phyloP scores from a whole-genome alignment of 2,797 vertebrate genomes.

The Notoglanidium macrostoma region DNA sequence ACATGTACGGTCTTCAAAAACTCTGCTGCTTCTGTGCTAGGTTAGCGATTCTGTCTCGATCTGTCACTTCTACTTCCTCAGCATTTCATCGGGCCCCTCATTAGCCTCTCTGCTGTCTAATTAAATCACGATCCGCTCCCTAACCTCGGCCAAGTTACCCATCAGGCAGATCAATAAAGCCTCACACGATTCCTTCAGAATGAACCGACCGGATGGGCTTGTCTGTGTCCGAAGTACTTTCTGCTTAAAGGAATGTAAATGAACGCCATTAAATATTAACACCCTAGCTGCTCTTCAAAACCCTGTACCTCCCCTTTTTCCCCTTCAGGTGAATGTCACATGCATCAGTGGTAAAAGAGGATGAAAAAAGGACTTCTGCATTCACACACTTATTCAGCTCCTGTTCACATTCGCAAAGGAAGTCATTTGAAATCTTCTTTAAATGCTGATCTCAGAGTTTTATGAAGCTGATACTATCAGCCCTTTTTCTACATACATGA shows the following conservation, averaged over 20 bases:
- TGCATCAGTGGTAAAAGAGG: background rate
- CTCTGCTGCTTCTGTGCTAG: background rate
- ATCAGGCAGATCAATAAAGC: conserved; percentile 40
- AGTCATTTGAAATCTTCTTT: background rate
- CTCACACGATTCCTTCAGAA: background rate
- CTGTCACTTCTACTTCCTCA: conserved; percentile 18
- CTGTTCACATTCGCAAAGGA: background rate
- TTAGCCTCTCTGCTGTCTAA: conserved; percentile 43
- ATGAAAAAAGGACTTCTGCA: background rate
- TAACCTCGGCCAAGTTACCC: conserved; percentile 30
- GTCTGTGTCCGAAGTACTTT: background rate
- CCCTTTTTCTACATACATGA: background rate
- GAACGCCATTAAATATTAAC: conserved; percentile 43
- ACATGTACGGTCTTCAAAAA: background rate
- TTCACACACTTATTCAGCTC: background rate
- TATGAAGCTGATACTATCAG: background rate
- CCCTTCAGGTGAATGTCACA: conserved; percentile 30
- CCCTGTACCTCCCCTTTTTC: background rate
- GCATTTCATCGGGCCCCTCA: conserved; percentile 24
- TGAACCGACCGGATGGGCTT: background rate
- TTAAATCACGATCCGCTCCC: conserved; percentile 42
- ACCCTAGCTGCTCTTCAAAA: conserved; percentile 33
- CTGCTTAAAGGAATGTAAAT: conserved; percentile 21
- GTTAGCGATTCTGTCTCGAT: background rate
- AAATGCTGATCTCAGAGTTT: background rate